These are phyloP conservation scores for Tylochromis polylepis DNA, from an alignment of 2,113 vertebrate genomes.

Conservation along the genomic window DNA sequence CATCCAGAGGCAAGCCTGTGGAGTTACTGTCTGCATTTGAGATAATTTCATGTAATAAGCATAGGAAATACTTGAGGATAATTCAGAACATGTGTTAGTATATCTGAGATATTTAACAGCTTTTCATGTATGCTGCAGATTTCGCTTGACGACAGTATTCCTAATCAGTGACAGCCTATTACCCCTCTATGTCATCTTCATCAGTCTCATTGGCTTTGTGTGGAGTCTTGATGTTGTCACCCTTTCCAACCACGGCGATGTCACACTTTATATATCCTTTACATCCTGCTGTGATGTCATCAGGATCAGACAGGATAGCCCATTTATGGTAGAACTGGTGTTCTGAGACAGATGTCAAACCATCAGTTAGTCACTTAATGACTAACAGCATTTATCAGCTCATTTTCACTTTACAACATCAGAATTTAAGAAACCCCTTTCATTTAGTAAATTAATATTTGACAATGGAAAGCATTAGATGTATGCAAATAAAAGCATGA, in stretches of 20 bases:
- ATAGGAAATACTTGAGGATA: not conserved
- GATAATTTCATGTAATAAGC: not conserved
- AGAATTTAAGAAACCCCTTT: not conserved
- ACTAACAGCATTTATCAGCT: not conserved
- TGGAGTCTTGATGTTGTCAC: conserved; percentile 94
- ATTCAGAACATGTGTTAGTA: not conserved
- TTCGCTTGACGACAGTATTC: not conserved
- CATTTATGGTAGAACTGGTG: conserved; percentile 98
- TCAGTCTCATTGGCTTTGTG: conserved; percentile 93
- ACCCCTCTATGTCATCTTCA: conserved; percentile 96
- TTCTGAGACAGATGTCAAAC: conserved; percentile 67
- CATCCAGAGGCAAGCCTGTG: not conserved
- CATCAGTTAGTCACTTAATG: not conserved
- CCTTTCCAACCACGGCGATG: conserved; percentile 89
- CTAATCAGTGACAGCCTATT: not conserved
- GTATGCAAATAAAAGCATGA: not conserved
- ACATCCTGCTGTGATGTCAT: conserved; percentile 88
- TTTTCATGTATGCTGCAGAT: not conserved
- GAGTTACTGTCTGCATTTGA: not conserved
- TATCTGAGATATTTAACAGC: not conserved
- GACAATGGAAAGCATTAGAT: not conserved
- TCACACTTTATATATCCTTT: conserved; percentile 97
- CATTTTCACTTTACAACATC: not conserved
- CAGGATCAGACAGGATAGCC: conserved; percentile 88
- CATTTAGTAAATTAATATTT: not conserved